Conservation (phyloP, 2,113 vertebrate genomes). For the Acrocephalus kingi region DNA sequence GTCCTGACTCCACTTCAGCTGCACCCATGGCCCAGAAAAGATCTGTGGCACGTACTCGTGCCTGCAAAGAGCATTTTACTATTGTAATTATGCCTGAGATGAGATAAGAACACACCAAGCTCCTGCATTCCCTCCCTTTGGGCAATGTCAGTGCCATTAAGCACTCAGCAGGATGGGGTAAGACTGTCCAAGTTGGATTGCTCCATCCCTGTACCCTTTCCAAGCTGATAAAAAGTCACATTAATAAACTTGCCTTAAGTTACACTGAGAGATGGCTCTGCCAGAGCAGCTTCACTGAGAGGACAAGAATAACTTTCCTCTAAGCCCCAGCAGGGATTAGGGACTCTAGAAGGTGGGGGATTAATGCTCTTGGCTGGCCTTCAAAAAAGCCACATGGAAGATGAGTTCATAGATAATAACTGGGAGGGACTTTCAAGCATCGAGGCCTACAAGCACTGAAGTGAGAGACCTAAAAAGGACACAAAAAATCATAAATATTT, state of each 20-base stretch:
- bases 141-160: not conserved
- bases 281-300: constrained; percentile 13
- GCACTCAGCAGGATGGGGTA: not conserved
- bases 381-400: constrained; percentile 50
- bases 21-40: not conserved
- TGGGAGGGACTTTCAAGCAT: not conserved
- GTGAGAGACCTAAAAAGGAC: not conserved
- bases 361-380: constrained; percentile 52
- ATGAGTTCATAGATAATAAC: constrained; percentile 65
- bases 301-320: constrained; percentile 52
- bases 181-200: not conserved
- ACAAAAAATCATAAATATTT: not conserved
- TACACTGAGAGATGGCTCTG: not conserved
- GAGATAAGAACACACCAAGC: not conserved
- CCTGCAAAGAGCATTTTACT: not conserved
- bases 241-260: constrained; percentile 34
- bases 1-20: not conserved
- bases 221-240: constrained; percentile 37
- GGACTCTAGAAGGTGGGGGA: constrained; percentile 56
- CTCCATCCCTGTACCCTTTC: not conserved
- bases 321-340: constrained; percentile 55
- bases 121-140: not conserved
- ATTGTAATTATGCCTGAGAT: accelerated
- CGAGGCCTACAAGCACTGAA: not conserved
- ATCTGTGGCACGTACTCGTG: accelerated